These are phyloP conservation scores for Drosophila anomalata DNA, from an alignment of 2,888 invertebrate species.

Conservation along the genomic window DNA sequence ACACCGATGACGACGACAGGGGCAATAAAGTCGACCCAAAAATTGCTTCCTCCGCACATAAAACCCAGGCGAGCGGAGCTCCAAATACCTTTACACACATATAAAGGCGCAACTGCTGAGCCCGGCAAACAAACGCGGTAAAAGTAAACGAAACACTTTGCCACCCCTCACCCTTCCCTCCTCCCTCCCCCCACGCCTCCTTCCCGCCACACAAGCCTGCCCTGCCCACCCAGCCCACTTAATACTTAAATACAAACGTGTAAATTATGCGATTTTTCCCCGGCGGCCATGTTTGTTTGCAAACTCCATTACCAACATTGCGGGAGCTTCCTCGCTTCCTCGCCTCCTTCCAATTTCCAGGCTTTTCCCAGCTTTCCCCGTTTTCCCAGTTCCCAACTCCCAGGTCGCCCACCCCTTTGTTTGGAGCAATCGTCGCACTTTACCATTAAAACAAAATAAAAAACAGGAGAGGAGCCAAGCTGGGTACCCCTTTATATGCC, in stretches of 20 bases:
- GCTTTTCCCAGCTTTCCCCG: background rate
- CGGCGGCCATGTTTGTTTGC: constrained; percentile 79
- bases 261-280: constrained; percentile 79
- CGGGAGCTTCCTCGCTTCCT: constrained; percentile 66
- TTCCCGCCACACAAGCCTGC: background rate
- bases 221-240: constrained; percentile 60
- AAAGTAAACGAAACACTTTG: constrained; percentile 76
- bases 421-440: constrained; percentile 73
- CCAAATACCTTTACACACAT: constrained; percentile 44
- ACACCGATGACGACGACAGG: constrained; percentile 57
- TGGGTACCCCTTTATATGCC: constrained; percentile 74
- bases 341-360: background rate
- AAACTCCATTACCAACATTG: constrained; percentile 78
- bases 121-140: constrained; percentile 64
- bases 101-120: constrained; percentile 58
- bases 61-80: constrained; percentile 56
- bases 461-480: constrained; percentile 28
- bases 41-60: constrained; percentile 74
- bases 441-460: constrained; percentile 62
- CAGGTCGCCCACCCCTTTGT: constrained; percentile 67
- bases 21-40: constrained; percentile 78
- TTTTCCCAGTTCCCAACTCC: background rate
- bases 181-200: background rate
- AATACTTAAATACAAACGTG: constrained; percentile 78
- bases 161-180: constrained; percentile 9